phyloP scores from a whole-genome alignment of 2,797 vertebrate species.

The Alectoris magna region DNA sequence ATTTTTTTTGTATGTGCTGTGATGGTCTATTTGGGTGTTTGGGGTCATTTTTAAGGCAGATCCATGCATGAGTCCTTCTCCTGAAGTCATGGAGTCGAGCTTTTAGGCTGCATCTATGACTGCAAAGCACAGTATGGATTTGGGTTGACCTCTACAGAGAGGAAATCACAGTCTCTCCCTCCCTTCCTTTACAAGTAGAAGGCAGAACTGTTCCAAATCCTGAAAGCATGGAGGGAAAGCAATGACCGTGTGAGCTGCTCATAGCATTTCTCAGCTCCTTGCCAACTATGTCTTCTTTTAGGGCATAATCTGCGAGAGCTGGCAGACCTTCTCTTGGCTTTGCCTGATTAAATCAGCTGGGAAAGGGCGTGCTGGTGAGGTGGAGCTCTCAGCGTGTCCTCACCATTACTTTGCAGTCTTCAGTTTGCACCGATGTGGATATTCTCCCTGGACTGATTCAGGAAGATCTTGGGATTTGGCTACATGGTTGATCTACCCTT shows the following conservation, averaged over 20 bases:
- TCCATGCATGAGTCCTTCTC: neutral
- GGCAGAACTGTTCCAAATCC: neutral
- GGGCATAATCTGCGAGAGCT: neutral
- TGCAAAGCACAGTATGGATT: neutral
- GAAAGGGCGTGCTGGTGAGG: neutral
- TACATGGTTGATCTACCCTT: neutral
- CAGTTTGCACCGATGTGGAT: fast-evolving
- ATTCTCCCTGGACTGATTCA: neutral
- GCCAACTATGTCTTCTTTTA: neutral
- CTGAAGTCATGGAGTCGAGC: neutral
- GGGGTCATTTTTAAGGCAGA: neutral
- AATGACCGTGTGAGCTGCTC: neutral
- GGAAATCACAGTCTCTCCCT: neutral
- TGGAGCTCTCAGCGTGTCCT: neutral
- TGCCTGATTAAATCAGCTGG: neutral
- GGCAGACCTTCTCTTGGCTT: neutral
- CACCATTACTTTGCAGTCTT: neutral
- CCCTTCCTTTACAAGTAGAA: neutral
- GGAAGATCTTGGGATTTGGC: neutral
- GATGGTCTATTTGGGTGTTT: neutral
- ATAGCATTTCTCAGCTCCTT: neutral
- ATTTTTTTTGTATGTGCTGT: neutral
- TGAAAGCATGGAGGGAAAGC: neutral
- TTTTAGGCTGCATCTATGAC: neutral
- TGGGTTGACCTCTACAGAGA: neutral